Evolutionary conservation across 2,888 invertebrate species (phyloP).

Genomic region (Azorinus chamasolen): DNA sequence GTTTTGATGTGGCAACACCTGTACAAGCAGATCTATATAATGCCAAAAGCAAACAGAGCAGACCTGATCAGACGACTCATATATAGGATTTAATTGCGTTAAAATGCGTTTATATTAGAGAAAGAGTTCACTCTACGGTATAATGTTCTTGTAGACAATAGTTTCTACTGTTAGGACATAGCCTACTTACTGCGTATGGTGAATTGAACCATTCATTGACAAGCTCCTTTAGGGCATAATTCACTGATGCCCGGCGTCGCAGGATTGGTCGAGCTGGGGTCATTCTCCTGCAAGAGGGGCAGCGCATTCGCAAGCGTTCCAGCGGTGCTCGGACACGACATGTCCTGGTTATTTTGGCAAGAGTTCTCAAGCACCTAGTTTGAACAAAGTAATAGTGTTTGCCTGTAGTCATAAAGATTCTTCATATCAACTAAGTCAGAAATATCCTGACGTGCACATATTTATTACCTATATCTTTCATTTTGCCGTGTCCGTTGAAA

Average conservation of each 20-base stretch:
- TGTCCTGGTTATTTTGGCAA: constrained; percentile 43
- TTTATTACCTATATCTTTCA: too few species aligned
- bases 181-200: constrained; percentile 47
- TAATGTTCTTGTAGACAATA: too few species aligned
- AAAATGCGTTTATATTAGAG: too few species aligned
- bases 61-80: too few species aligned
- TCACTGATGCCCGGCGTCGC: constrained; percentile 47
- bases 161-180: background rate
- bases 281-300: constrained; percentile 54
- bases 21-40: too few species aligned
- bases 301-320: constrained; percentile 53
- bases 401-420: background rate
- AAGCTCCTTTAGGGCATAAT: constrained; percentile 46
- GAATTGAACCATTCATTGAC: constrained; percentile 55
- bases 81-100: too few species aligned
- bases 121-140: too few species aligned
- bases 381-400: background rate
- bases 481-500: too few species aligned
- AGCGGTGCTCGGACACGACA: constrained; percentile 40
- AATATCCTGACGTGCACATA: too few species aligned
- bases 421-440: too few species aligned
- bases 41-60: too few species aligned
- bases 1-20: too few species aligned
- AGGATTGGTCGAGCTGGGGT: constrained; percentile 44
- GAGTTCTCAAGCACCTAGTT: constrained; percentile 48